Evolutionary conservation across 2,113 vertebrate genomes (phyloP).

Genomic region (Hypomesus transpacificus): DNA sequence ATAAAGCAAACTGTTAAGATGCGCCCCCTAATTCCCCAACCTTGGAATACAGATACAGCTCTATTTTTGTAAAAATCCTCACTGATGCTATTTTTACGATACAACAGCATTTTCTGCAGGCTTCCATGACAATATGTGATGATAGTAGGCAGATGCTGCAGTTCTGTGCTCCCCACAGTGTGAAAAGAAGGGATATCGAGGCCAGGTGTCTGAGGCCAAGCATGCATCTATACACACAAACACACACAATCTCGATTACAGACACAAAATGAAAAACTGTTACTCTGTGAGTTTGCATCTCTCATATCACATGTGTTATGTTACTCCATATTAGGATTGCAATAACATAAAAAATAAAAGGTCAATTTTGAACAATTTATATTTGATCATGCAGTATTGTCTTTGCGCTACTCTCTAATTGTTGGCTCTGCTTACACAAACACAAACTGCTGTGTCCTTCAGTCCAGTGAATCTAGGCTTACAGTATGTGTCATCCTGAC

Average conservation of each 20-base stretch:
- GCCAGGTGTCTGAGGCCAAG: neutral
- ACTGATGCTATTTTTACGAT: neutral
- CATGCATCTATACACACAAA: slow-evolving; percentile 8
- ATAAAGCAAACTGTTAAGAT: neutral
- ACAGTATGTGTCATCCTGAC: neutral
- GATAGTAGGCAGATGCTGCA: slow-evolving; percentile 24
- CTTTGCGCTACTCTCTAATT: neutral
- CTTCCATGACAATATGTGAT: slow-evolving; percentile 11
- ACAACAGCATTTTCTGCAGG: slow-evolving; percentile 12
- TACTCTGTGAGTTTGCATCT: neutral
- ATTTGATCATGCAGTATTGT: neutral
- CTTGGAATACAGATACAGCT: neutral
- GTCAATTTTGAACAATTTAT: no score
- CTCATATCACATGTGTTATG: no score
- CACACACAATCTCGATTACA: neutral
- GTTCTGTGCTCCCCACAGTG: slow-evolving; percentile 2
- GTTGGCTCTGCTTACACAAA: neutral
- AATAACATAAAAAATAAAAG: no score
- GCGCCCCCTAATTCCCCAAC: neutral
- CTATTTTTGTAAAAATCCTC: neutral
- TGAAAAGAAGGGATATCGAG: neutral
- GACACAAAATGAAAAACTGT: neutral
- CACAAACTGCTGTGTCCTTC: neutral
- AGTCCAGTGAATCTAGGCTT: slow-evolving; percentile 1
- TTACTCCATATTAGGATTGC: no score